Base-by-base conservation (phyloP, 2,888 invertebrate species). In the Piscicola geometra region DNA sequence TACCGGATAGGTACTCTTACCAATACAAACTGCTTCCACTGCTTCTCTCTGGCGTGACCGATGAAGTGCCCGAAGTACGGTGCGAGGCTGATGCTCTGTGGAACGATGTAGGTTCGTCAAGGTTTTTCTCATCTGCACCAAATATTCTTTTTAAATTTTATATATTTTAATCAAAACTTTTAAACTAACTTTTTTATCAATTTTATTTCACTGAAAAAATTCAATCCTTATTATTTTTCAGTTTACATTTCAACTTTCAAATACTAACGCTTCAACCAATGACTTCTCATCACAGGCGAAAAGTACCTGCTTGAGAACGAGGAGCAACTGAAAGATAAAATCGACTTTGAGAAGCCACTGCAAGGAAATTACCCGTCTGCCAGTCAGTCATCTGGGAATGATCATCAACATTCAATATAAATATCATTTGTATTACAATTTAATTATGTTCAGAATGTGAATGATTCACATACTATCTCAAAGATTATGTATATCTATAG, bases 291-390 rank as follows among this genome's bases (percentile, higher is more conserved):
- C 1, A 5, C 90, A 79, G 96, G 96, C 0, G 84, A 89, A 56
- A 90, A 91, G 80, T 96, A 91, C 85, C 89, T 91, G 84, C 87
- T 89, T 64, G 96, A 96, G 84, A 96, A 96, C 85, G 91, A 94
- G 82, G 89, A 90, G 67, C 93, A 95, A 78, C 86, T 94, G 0
- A 93, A 93, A 83, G 92, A 93, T 83, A 90, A 90, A 84, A 85
- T 91, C 72, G 93, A 94, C 84, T 92, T 91, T 83, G 88, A 88
- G 73, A 86, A 88, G 1, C 79, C 80, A 70, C 79, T 81, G 36
- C 90, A 90, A 0, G 82, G 86, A 1, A 91, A 93, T 83, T 94
- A 94, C 86, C 93, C 93, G 0, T 83, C 88, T 68, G 85, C 88
- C 80, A 86, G 89, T 89, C 85, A 82, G 80, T 78, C n/a, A 25